Evolutionary conservation across 2,113 vertebrate species (phyloP), one percentile per base, ranked within the genome.

Genomic region (Catagonus wagneri): DNA sequence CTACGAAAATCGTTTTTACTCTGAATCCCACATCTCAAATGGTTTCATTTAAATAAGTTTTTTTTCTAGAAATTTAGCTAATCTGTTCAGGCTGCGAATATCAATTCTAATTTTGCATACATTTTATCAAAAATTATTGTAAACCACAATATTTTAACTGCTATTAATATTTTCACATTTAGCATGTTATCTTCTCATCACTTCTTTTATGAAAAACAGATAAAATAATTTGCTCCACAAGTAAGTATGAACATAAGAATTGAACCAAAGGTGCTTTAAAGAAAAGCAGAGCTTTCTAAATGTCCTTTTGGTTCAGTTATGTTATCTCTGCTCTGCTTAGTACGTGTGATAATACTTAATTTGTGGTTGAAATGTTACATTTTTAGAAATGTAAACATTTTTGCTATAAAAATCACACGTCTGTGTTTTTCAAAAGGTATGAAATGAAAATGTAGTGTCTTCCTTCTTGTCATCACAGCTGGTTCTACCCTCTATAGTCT

Each of bases 61-160:
- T 60, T 68, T 78, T 89, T 78, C 44, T 22, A 65, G 17, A 8
- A 61, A 76, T 65, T 19, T 23, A 84, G 6, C 15, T 81, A 71
- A 79, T 54, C 7, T 20, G 54, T 90, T 84, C 32, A 50, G 52
- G 7, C 3, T 69, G 3, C 83, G 25, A 61, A 27, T 84, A 66
- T 69, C 39, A 69, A 60, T 58, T 95, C 13, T 81, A 92, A 75
- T 89, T 83, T 75, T 71, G 8, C 7, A 44, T 50, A 14, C 32
- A 79, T 75, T 84, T 91, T 50, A 84, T 52, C 32, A 83, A 75
- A 92, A 79, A 1, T 72, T 79, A 61, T 60, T 19, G n/a, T 92
- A 80, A 65, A 87, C 4, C 25, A 10, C 1, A 83, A 68, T 3
- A 90, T 74, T 91, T 89, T 50, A 29, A 81, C 23, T 58, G 9